These are phyloP conservation scores for Hypercompe scribonia DNA, from an alignment of 2,888 invertebrate species.

Conservation along the genomic window DNA sequence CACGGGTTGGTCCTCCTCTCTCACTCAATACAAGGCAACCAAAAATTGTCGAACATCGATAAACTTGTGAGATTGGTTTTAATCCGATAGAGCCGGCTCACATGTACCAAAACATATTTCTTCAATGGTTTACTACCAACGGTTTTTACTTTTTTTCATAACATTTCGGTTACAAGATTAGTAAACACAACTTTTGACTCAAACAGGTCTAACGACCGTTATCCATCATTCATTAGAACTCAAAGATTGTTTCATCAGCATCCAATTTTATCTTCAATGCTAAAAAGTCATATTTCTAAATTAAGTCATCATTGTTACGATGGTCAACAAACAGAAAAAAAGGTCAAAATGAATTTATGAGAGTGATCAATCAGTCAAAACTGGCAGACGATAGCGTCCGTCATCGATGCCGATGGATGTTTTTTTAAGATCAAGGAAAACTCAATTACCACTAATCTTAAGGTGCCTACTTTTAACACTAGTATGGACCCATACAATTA, in stretches of 20 bases:
- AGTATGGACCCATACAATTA: not conserved
- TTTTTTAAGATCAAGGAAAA: not conserved
- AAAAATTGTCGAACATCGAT: too few relatives aligned
- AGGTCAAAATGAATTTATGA: conserved; percentile 31
- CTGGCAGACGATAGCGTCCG: conserved; percentile 8
- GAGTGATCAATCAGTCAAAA: conserved; percentile 36
- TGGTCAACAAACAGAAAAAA: conserved; percentile 24
- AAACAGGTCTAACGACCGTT: not conserved
- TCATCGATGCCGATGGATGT: not conserved
- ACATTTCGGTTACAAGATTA: not conserved
- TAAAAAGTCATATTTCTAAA: conserved; percentile 29
- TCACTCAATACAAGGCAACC: too few relatives aligned
- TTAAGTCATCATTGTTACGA: conserved; percentile 28
- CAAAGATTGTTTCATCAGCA: not conserved
- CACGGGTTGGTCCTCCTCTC: too few relatives aligned
- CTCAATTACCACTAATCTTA: not conserved
- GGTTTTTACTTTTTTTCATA: too few relatives aligned
- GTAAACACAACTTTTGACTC: not conserved
- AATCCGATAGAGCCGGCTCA: too few relatives aligned
- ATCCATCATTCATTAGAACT: not conserved
- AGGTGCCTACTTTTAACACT: not conserved
- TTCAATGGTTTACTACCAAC: too few relatives aligned
- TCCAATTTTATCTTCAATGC: not conserved
- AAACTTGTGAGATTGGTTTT: too few relatives aligned
- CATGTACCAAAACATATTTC: too few relatives aligned